Base-by-base conservation (phyloP, 1,140 invertebrate species). In the Ephestia elutella region DNA sequence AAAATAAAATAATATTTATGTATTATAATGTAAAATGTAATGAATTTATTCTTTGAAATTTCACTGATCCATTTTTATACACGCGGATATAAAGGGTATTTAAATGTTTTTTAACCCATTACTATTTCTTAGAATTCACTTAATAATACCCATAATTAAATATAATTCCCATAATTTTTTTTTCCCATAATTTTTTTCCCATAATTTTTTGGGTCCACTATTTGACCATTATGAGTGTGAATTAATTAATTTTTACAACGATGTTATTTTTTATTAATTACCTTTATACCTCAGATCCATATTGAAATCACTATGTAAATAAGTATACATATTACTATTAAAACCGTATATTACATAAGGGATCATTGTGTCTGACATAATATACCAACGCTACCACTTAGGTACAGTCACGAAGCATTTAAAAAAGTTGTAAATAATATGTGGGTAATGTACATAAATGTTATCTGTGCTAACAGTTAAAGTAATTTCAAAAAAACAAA, bases 281-380 rank as follows among this genome's bases (percentile, higher is more conserved):
- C 13, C n/a, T 44, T n/a, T 44, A 44, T 44, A 44, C 38, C 38
- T 44, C 38, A 44, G n/a, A 44, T 5, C 13, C 38, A 44, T 44
- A 7, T 44, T n/a, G 10, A 44, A 44, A 15, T 44, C 38, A 15
- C 5, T 15, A 15, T 44, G 38, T 44, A 44, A 15, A 44, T 44
- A 44, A 44, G 13, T 44, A 32, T 32, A 15, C 38, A 44, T 44
- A 17, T 15, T 38, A 9, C 2, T 8, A 38, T 38, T n/a, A 15
- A 44, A 1, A 44, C 0, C 13, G 30, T 32, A 32, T 11, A 44
- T 44, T 44, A 44, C n/a, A 44, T 44, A 15, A 38, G 38, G 38
- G 38, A 44, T 44, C 13, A 44, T 35, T 44, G 38, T 44, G 38
- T 44, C n/a, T 44, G 38, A 44, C 38, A 44, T 44, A 44, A 44